phyloP scores from a whole-genome alignment of 2,888 invertebrate genomes.

The Seladonia tumulorum region DNA sequence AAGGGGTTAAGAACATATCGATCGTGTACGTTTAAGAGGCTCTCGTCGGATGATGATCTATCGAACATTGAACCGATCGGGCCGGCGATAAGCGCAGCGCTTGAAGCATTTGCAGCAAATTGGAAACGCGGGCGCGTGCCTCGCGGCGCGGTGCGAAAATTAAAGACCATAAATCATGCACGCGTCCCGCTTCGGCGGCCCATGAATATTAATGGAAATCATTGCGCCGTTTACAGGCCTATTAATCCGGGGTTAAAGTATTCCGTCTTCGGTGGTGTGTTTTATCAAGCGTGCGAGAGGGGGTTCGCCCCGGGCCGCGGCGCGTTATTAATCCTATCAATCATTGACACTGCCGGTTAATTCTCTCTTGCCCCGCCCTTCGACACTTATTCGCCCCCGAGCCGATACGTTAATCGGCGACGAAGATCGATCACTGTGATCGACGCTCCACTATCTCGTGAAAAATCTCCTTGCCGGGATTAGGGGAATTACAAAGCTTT shows the following conservation, averaged over 20 bases:
- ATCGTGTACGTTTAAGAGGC: neutral
- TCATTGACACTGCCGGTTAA: constrained; percentile 71
- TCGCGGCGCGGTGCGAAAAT: constrained; percentile 70
- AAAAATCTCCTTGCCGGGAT: neutral
- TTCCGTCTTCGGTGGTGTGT: constrained; percentile 79
- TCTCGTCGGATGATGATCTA: neutral
- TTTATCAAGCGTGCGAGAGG: constrained; percentile 74
- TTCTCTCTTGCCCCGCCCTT: constrained; percentile 50
- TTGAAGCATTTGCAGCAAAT: constrained; percentile 54
- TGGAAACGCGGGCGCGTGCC: constrained; percentile 63
- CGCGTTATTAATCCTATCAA: constrained; percentile 83
- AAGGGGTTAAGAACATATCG: neutral
- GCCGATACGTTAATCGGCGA: constrained; percentile 37
- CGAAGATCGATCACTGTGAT: constrained; percentile 49
- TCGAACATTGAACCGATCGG: neutral
- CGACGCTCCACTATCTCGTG: neutral
- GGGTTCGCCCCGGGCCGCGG: constrained; percentile 10
- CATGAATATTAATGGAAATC: constrained; percentile 84
- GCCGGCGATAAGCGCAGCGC: neutral
- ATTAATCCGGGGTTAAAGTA: constrained; percentile 82
- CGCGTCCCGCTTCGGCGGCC: constrained; percentile 74
- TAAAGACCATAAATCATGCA: constrained; percentile 77
- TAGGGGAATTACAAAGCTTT: neutral
- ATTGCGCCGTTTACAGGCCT: constrained; percentile 82
- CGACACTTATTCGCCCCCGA: constrained; percentile 47